Evolutionary conservation across 1,140 invertebrate genomes (phyloP).

Genomic region (Stegodyphus dumicola): DNA sequence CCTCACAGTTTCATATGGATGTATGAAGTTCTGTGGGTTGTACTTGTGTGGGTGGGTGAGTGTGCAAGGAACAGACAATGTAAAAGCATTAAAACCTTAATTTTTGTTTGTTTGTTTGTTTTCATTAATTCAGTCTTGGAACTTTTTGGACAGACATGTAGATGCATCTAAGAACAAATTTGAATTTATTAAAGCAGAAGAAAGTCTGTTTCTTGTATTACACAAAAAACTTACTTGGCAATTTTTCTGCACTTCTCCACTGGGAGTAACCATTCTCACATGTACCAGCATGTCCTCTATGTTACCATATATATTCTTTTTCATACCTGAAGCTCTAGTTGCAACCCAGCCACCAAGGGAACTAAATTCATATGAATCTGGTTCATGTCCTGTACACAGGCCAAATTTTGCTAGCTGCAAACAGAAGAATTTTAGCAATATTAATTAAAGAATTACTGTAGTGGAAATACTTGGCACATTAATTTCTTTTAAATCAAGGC

Average conservation of each 20-base stretch:
- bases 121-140: background rate
- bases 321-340: constrained; percentile 98
- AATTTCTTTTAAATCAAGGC: too few relatives aligned
- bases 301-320: constrained; percentile 98
- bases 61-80: too few relatives aligned
- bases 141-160: background rate
- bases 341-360: constrained; percentile 97
- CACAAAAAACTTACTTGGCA: constrained; percentile 73
- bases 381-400: constrained; percentile 91
- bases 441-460: too few relatives aligned
- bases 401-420: constrained; percentile 70
- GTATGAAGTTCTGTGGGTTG: too few relatives aligned
- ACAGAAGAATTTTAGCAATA: background rate
- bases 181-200: too few relatives aligned
- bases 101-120: too few relatives aligned
- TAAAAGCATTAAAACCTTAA: too few relatives aligned
- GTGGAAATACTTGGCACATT: too few relatives aligned
- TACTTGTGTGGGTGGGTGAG: too few relatives aligned
- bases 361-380: constrained; percentile 98
- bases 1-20: too few relatives aligned
- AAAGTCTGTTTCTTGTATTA: too few relatives aligned
- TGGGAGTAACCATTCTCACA: constrained; percentile 87
- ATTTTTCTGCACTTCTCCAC: constrained; percentile 85
- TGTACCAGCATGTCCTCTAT: constrained; percentile 95
- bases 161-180: background rate